Conservation (phyloP, 2,113 vertebrate species). For the Uria aalge region DNA sequence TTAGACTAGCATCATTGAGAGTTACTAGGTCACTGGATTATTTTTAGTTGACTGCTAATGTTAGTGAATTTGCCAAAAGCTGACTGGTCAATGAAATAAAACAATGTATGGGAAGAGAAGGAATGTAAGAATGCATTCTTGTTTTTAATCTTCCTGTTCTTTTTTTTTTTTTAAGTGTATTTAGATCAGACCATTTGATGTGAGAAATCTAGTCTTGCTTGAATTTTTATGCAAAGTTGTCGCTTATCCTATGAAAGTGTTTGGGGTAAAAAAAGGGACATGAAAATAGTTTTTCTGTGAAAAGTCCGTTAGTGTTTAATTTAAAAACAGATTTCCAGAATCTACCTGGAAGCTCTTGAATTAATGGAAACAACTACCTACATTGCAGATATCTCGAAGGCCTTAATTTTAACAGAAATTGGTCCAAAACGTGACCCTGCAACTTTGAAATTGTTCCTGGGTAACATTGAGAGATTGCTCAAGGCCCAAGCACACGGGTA, state of each 20-base stretch:
- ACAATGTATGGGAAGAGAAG: background rate
- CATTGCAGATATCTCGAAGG: slow-evolving; percentile 82
- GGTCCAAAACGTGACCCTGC: slow-evolving; percentile 83
- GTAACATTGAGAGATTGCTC: slow-evolving; percentile 84
- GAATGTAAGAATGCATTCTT: background rate
- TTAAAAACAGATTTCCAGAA: background rate
- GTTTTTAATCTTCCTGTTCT: background rate
- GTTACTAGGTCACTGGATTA: background rate
- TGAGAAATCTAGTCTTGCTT: background rate
- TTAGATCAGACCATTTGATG: background rate
- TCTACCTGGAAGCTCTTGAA: background rate
- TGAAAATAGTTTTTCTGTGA: background rate
- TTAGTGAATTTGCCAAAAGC: background rate
- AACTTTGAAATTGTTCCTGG: slow-evolving; percentile 83
- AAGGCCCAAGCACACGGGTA: slow-evolving; percentile 84
- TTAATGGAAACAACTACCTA: slow-evolving; percentile 36
- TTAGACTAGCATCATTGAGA: background rate
- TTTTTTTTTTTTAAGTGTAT: background rate
- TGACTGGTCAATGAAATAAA: background rate
- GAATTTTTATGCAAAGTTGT: background rate
- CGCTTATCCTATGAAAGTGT: background rate
- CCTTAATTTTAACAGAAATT: slow-evolving; percentile 87
- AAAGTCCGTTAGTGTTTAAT: background rate
- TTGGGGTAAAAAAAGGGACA: background rate
- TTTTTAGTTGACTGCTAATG: background rate